Base-by-base conservation (phyloP, 53 echinoderm and acorn worm genomes). In the Temnopleurus reevesii region DNA sequence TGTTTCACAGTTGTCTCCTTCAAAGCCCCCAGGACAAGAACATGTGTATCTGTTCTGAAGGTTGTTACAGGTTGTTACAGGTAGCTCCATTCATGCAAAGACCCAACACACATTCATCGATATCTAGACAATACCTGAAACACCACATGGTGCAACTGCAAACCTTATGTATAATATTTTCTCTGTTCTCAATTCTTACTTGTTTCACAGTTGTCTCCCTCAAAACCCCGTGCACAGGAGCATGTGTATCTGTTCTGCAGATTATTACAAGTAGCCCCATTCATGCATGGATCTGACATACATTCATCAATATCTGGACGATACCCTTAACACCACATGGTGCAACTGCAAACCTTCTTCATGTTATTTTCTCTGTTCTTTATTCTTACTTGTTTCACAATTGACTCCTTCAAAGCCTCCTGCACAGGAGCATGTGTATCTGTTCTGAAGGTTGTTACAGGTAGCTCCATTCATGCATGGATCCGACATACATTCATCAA, bases 271-370 rank as follows among this genome's bases (percentile, higher is more conserved):
- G 45, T 45, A 1, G 59, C 92, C 51, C 92, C 94, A 83, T 94
- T 94, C 21, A 54, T 25, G 38, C 94, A 94, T 12, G 94, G 94
- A 30, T 84, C 25, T 31, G 83, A 77, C 18, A 24, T 81, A 57
- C 94, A 94, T 55, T 94, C 94, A 84, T 91, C 76, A 31, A 92
- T 80, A 84, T 92, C 94, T 94, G n/a, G n/a, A n/a, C n/a, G n/a
- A n/a, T n/a, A n/a, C n/a, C n/a, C n/a, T n/a, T n/a, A n/a, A n/a
- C n/a, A n/a, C n/a, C n/a, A n/a, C n/a, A n/a, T n/a, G n/a, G n/a
- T n/a, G n/a, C n/a, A n/a, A n/a, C n/a, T n/a, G n/a, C n/a, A n/a
- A n/a, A n/a, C n/a, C n/a, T n/a, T n/a, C n/a, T n/a, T n/a, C n/a
- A n/a, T n/a, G n/a, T n/a, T n/a, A n/a, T n/a, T n/a, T n/a, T n/a